Conservation (phyloP, 2,113 vertebrate genomes). For the Australoheros scitulus region DNA sequence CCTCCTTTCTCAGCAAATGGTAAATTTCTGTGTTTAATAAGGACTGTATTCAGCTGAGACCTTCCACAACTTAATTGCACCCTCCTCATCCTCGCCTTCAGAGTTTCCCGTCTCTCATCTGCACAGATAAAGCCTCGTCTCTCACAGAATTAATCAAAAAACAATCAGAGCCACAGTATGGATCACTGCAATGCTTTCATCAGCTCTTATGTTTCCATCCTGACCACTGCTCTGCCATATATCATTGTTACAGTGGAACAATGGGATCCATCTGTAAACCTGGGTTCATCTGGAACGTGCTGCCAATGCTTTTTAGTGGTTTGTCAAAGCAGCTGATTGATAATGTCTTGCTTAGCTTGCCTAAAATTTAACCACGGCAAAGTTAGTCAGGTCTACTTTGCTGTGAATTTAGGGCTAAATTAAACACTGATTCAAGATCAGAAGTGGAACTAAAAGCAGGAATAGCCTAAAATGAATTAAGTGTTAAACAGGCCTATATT, state of each 20-base stretch:
- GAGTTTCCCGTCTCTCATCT: background rate
- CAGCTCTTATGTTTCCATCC: background rate
- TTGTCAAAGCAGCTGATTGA: background rate
- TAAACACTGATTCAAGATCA: too few relatives aligned
- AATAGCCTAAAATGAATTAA: too few relatives aligned
- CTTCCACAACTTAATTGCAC: background rate
- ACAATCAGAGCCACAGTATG: background rate
- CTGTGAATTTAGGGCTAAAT: too few relatives aligned
- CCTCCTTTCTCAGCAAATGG: background rate
- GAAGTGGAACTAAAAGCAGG: too few relatives aligned
- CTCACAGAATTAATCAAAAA: background rate
- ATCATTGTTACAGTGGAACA: background rate
- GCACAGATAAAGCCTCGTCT: background rate
- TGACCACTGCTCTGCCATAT: background rate
- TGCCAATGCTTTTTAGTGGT: background rate
- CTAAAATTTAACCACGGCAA: background rate
- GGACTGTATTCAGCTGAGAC: background rate
- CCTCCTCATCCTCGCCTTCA: background rate
- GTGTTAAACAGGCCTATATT: too few relatives aligned
- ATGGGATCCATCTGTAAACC: background rate
- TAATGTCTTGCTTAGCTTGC: background rate
- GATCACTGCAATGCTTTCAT: background rate
- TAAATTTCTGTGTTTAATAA: background rate
- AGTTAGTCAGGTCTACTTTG: background rate
- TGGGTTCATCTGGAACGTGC: background rate